Evolutionary conservation across 1,140 invertebrate genomes (phyloP).

Genomic region (Nasonia longicornis): DNA sequence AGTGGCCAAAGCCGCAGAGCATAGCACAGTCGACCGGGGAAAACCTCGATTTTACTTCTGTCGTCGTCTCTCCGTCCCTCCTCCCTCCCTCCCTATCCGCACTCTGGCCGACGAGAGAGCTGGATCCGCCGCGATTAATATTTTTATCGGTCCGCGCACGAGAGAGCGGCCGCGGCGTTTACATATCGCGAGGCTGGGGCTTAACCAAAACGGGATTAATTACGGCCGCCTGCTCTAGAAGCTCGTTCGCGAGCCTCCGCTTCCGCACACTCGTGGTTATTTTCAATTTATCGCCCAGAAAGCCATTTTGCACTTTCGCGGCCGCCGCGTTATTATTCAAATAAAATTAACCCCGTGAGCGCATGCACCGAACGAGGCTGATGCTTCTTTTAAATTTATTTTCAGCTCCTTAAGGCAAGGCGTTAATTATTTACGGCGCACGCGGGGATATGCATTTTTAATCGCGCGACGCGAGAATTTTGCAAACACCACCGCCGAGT

Average conservation of each 20-base stretch:
- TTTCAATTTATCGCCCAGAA: conserved; percentile 30
- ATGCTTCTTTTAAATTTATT: not conserved
- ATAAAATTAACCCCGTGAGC: not conserved
- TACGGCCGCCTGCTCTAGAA: not conserved
- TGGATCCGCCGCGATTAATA: conserved; percentile 23
- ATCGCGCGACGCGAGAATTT: not conserved
- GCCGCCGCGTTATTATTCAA: conserved; percentile 5
- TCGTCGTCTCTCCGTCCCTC: not conserved
- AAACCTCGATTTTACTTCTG: conserved; percentile 23
- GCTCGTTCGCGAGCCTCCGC: not conserved
- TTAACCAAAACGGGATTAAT: conserved; percentile 39
- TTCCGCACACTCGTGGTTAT: conserved; percentile 7
- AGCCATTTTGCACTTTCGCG: conserved; percentile 14
- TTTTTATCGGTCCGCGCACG: conserved; percentile 19
- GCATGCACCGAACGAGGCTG: not conserved
- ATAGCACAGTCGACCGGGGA: not conserved
- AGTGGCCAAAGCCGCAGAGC: not conserved
- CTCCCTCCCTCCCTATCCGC: too few species aligned
- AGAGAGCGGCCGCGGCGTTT: not conserved
- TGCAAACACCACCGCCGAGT: too few species aligned
- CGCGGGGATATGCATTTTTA: not conserved
- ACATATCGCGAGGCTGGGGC: not conserved
- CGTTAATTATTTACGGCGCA: not conserved
- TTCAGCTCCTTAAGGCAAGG: not conserved
- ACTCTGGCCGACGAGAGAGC: not conserved